phyloP scores from a whole-genome alignment of 2,113 vertebrate genomes.

The Phrynosoma platyrhinos region DNA sequence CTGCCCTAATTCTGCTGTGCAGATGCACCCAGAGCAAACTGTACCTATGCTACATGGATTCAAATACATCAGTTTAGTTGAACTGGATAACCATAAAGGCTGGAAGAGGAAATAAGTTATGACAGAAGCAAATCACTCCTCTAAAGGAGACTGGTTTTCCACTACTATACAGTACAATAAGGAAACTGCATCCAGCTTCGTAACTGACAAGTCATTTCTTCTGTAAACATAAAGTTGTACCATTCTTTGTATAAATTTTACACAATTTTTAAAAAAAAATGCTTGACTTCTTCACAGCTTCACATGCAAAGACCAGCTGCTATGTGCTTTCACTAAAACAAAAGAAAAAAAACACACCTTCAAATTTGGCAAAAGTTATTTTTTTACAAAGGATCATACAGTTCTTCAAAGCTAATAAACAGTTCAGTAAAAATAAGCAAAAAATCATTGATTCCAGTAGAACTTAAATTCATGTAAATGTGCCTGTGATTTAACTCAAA shows the following conservation, averaged over 20 bases:
- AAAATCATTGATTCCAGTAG: neutral
- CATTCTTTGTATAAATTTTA: neutral
- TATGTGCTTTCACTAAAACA: neutral
- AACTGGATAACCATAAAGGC: constrained; percentile 28
- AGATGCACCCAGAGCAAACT: constrained; percentile 26
- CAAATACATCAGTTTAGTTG: constrained; percentile 41
- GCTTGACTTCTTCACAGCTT: constrained; percentile 2
- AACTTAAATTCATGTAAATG: neutral
- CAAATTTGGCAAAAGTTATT: neutral
- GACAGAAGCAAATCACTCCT: constrained; percentile 1
- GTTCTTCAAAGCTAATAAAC: neutral
- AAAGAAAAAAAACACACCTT: neutral
- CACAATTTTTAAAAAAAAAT: neutral
- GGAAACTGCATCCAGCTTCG: constrained; percentile 49
- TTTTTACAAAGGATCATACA: neutral
- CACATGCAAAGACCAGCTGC: neutral
- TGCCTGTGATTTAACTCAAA: neutral
- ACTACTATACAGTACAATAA: accelerated
- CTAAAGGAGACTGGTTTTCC: constrained; percentile 24
- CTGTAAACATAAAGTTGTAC: constrained; percentile 30
- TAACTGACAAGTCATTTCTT: constrained; percentile 12
- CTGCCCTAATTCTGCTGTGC: too few relatives aligned
- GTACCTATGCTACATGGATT: constrained; percentile 24
- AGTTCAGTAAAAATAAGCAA: neutral
- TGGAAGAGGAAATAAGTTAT: constrained; percentile 20